phyloP scores from a whole-genome alignment of 2,797 vertebrate genomes.

The Spinus pinus region DNA sequence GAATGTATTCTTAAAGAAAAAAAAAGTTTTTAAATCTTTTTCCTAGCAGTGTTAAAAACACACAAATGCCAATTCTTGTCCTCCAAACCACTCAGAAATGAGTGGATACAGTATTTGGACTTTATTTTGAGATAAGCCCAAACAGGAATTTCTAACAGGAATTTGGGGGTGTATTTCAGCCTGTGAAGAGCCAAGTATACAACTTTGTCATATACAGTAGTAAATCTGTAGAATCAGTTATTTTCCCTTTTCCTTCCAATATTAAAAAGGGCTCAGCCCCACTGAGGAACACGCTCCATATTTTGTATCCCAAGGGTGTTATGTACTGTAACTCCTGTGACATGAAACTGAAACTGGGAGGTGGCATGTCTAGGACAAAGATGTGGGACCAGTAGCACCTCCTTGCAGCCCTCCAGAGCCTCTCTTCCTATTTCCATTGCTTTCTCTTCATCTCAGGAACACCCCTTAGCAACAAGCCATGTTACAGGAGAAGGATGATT shows the following conservation, averaged over 20 bases:
- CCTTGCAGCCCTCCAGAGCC: not conserved
- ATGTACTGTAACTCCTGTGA: not conserved
- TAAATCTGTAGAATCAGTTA: not conserved
- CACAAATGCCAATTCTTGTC: not conserved
- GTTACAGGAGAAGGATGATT: not conserved
- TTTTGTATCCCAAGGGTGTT: accelerated
- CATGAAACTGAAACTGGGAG: not conserved
- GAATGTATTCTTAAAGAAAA: not conserved
- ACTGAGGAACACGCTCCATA: not conserved
- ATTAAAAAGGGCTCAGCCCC: not conserved
- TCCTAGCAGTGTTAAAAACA: not conserved
- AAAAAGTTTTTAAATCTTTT: not conserved
- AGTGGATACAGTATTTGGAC: not conserved
- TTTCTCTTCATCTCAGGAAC: not conserved
- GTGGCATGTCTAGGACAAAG: not conserved
- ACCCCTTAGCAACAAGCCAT: accelerated
- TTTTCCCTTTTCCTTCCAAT: not conserved
- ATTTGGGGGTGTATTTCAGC: not conserved
- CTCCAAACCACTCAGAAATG: not conserved
- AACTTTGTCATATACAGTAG: accelerated
- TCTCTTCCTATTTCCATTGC: accelerated
- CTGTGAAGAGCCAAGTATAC: not conserved
- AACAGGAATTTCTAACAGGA: not conserved
- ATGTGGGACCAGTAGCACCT: not conserved
- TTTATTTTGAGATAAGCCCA: not conserved